Percentiles rank a stretch among this genome's conserved stretches.
These are phyloP conservation scores for Hylomyscus alleni DNA, from an alignment of 2,797 vertebrate genomes.

Conservation along the genomic window DNA sequence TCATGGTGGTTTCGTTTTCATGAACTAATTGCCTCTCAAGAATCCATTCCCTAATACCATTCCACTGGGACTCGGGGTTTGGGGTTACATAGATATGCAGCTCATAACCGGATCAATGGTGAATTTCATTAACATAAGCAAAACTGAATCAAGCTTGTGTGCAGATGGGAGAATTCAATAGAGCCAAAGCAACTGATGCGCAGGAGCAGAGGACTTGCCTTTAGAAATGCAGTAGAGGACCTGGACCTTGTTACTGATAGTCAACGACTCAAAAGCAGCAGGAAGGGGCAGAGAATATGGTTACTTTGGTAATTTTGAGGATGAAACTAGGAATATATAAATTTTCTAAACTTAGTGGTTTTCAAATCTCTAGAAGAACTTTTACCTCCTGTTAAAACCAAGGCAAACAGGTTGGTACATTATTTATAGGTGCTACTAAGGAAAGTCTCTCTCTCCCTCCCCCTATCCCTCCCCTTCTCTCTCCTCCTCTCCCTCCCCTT, in stretches of 20 bases:
- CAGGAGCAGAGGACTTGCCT: neutral
- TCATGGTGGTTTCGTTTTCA: neutral
- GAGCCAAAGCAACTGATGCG: neutral
- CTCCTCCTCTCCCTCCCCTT: rapidly evolving
- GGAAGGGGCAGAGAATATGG: neutral
- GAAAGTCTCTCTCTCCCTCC: neutral
- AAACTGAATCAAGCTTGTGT: neutral
- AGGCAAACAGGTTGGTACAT: neutral
- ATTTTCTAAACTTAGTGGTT: slow-evolving; percentile 4
- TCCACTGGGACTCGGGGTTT: neutral
- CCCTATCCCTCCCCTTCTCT: neutral
- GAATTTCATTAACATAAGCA: slow-evolving; percentile 2
- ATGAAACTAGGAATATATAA: neutral
- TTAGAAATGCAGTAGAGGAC: neutral
- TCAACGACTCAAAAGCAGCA: neutral
- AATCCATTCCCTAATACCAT: too few relatives aligned
- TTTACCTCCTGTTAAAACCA: neutral
- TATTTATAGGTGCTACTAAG: neutral
- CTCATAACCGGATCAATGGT: neutral
- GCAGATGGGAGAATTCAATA: neutral
- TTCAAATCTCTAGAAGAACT: slow-evolving; percentile 41
- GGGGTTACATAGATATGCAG: neutral
- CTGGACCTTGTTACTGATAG: neutral
- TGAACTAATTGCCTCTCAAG: neutral
- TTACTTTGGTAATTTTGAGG: neutral